Conservation (phyloP, 2,113 vertebrate genomes). For the Hirundichthys speculiger region DNA sequence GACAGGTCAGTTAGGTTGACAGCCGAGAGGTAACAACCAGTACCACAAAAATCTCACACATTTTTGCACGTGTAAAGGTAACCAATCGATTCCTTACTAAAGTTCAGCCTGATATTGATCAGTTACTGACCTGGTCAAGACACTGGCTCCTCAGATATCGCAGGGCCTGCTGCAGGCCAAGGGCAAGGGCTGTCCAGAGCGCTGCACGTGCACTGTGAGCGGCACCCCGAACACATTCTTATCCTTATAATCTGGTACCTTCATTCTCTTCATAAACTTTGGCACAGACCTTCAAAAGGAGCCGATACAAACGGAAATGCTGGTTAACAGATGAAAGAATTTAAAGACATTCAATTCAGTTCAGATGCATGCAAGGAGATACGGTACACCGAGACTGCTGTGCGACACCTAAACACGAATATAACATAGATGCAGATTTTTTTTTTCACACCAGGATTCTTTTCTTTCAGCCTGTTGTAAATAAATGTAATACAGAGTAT, state of each 20-base stretch:
- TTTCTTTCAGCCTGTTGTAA: too few relatives aligned
- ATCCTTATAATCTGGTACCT: conserved; percentile 97
- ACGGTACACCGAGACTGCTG: too few relatives aligned
- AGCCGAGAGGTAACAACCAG: neutral
- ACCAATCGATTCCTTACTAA: neutral
- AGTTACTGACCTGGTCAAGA: conserved; percentile 90
- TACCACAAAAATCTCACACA: neutral
- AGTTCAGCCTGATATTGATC: neutral
- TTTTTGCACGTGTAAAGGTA: neutral
- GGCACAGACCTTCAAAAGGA: conserved; percentile 89
- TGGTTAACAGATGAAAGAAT: neutral
- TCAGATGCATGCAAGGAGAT: too few relatives aligned
- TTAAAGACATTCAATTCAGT: neutral
- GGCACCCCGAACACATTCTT: conserved; percentile 97
- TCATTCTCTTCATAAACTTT: conserved; percentile 99
- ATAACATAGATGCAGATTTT: too few relatives aligned
- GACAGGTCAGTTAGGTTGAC: neutral
- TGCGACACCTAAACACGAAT: too few relatives aligned
- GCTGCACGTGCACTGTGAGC: conserved; percentile 94
- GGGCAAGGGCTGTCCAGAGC: conserved; percentile 95
- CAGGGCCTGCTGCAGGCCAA: conserved; percentile 93
- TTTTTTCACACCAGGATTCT: too few relatives aligned
- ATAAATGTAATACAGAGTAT: too few relatives aligned
- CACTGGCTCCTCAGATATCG: conserved; percentile 91
- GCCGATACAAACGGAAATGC: neutral